A percentile compares a stretch with the other conserved stretches of the same genome.
Conservation (phyloP, 2,888 invertebrate genomes). For the Melipona bicolor region DNA sequence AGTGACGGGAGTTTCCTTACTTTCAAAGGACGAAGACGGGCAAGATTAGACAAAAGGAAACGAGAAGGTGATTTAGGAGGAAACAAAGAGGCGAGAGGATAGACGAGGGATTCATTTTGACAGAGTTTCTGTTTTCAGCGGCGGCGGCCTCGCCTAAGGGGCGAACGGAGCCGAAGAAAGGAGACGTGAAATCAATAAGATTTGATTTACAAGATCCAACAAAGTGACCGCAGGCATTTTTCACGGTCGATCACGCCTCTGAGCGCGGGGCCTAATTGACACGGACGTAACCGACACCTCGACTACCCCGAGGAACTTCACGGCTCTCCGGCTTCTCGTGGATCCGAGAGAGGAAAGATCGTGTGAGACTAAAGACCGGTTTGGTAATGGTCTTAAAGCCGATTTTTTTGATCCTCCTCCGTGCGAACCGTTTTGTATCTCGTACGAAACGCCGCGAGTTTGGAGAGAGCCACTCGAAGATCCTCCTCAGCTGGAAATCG, state of each 20-base stretch:
- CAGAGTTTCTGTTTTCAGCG: slow-evolving; percentile 20
- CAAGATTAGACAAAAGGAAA: not conserved
- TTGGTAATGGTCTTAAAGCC: slow-evolving; percentile 66
- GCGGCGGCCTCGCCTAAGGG: slow-evolving; percentile 19
- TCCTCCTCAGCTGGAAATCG: slow-evolving; percentile 19
- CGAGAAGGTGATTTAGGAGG: not conserved
- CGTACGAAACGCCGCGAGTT: slow-evolving; percentile 32
- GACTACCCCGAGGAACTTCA: slow-evolving; percentile 65
- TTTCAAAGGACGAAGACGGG: not conserved
- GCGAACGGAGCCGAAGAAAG: slow-evolving; percentile 35
- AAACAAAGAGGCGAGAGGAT: not conserved
- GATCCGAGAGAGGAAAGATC: slow-evolving; percentile 46
- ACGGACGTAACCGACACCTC: slow-evolving; percentile 72
- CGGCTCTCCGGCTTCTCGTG: slow-evolving; percentile 56
- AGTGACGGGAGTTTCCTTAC: not conserved
- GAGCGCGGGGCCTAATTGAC: slow-evolving; percentile 67
- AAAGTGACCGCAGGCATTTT: slow-evolving; percentile 68
- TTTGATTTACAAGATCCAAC: slow-evolving; percentile 71
- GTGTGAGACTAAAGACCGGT: slow-evolving; percentile 71
- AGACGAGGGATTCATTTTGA: slow-evolving; percentile 20
- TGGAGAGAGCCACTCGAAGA: slow-evolving; percentile 27
- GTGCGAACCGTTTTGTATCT: slow-evolving; percentile 42
- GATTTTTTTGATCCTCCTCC: slow-evolving; percentile 53
- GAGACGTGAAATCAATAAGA: slow-evolving; percentile 66
- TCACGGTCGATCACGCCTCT: slow-evolving; percentile 72